These are phyloP conservation scores for Onychomys torridus DNA, from an alignment of 2,797 vertebrate genomes.

Conservation along the genomic window DNA sequence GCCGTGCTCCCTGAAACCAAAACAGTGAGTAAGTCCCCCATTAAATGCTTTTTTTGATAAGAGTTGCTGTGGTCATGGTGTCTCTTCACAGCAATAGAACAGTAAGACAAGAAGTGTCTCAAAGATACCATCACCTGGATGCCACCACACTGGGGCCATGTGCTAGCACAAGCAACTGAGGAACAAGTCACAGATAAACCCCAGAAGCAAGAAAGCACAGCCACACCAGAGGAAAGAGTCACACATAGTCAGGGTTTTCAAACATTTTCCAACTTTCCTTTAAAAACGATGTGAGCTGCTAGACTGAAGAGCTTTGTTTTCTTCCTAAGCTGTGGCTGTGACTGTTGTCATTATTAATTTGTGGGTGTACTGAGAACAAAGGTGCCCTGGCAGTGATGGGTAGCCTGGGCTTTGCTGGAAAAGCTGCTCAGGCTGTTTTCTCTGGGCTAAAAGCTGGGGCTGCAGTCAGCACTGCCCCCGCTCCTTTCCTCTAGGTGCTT, in stretches of 20 bases:
- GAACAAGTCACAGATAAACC: neutral
- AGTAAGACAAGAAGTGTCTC: neutral
- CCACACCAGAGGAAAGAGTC: neutral
- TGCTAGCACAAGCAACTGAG: neutral
- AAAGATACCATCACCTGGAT: neutral
- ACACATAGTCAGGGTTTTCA: neutral
- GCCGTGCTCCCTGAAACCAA: neutral
- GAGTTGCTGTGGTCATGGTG: neutral
- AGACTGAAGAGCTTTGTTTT: neutral
- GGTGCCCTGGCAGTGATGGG: neutral
- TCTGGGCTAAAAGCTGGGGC: neutral
- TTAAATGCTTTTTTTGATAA: neutral
- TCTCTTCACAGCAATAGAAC: neutral
- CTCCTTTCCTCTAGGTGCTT: neutral
- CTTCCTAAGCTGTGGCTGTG: neutral
- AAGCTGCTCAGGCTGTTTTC: neutral
- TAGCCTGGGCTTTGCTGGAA: neutral
- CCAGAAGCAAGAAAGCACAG: neutral
- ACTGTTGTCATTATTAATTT: neutral
- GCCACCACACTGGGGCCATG: neutral
- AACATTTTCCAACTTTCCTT: neutral
- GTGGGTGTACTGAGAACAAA: neutral
- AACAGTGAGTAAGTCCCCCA: neutral
- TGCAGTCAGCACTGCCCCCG: accelerated
- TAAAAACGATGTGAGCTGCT: neutral